phyloP scores from a whole-genome alignment of 2,888 invertebrate species.

The Erebia ligea region DNA sequence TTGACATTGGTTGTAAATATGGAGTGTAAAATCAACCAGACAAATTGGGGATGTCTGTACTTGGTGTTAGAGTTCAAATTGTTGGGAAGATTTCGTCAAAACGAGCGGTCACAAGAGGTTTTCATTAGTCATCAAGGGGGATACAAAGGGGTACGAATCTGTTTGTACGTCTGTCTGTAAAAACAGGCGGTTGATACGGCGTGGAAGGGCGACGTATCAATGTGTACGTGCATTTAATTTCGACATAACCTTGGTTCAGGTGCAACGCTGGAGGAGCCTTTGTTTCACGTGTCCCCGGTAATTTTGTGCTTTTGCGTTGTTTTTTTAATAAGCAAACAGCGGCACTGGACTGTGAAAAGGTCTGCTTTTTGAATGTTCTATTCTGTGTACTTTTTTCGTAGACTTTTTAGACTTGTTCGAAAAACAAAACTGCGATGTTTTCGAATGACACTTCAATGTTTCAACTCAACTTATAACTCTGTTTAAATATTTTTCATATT shows the following conservation, averaged over 20 bases:
- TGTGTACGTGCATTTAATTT: slow-evolving; percentile 61
- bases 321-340: slow-evolving; percentile 33
- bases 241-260: slow-evolving; percentile 46
- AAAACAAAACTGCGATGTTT: not conserved
- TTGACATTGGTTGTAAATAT: slow-evolving; percentile 52
- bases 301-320: slow-evolving; percentile 30
- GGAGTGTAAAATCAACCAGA: slow-evolving; percentile 3
- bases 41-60: slow-evolving; percentile 28
- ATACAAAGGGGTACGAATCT: slow-evolving; percentile 61
- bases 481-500: too few relatives aligned
- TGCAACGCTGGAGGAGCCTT: slow-evolving; percentile 34
- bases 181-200: slow-evolving; percentile 71
- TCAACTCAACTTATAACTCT: not conserved
- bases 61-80: slow-evolving; percentile 34
- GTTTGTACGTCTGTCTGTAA: slow-evolving; percentile 71
- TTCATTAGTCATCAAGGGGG: slow-evolving; percentile 70
- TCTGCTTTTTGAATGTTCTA: slow-evolving; percentile 27
- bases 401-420: not conserved
- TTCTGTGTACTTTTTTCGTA: slow-evolving; percentile 1
- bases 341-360: slow-evolving; percentile 23
- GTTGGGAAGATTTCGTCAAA: slow-evolving; percentile 20
- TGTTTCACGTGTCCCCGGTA: slow-evolving; percentile 37
- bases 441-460: not conserved
- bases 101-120: slow-evolving; percentile 48
- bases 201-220: slow-evolving; percentile 57